Base-by-base conservation (phyloP, 2,797 vertebrate genomes). In the Leptodactylus fallax region DNA sequence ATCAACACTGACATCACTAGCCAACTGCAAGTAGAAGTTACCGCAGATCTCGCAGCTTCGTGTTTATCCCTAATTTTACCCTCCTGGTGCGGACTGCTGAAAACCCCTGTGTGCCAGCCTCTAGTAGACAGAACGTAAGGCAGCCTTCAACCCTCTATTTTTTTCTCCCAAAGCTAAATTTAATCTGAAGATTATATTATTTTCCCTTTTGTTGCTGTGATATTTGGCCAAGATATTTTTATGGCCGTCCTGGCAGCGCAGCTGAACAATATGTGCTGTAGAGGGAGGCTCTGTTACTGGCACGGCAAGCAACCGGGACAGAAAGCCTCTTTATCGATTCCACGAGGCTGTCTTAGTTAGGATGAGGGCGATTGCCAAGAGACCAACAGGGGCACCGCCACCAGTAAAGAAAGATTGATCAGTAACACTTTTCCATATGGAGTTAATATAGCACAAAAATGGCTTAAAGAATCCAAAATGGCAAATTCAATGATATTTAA, bases 261-360 rank as follows among this genome's bases (percentile, higher is more conserved):
- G 85, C 72, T 89, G 88, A 89, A 89, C 88, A 89, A 89, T 89
- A 83, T 89, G 88, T 89, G 84, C 88, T 86, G 85, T 72, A 69
- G 84, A 86, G 55, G 88, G 79, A 89, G 88, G 85, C 85, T 86
- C 71, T 83, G 88, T 89, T 86, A 86, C 88, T 89, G 85, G 88
- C 88, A 89, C 79, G 27, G 11, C 79, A 72, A 47, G 53, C 85
- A 86, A 58, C 71, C 72, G 55, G 79, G 85, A 89, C 88, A 89
- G 53, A 89, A 83, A 86, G 79, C 53, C 63, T 83, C 85, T 87
- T 77, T 86, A 89, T 89, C 88, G 83, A 79, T 83, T 86, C 85
- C 88, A 89, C 47, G 69, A 89, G 84, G 86, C 88, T 72, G 84
- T 86, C 81, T 81, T 85, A 53, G 21, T 79, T 72, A 86, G 79